A percentile compares a stretch with the other conserved stretches of the same genome.
Evolutionary conservation across 2,888 invertebrate species (phyloP).

Genomic region (Syrista parreyssii): DNA sequence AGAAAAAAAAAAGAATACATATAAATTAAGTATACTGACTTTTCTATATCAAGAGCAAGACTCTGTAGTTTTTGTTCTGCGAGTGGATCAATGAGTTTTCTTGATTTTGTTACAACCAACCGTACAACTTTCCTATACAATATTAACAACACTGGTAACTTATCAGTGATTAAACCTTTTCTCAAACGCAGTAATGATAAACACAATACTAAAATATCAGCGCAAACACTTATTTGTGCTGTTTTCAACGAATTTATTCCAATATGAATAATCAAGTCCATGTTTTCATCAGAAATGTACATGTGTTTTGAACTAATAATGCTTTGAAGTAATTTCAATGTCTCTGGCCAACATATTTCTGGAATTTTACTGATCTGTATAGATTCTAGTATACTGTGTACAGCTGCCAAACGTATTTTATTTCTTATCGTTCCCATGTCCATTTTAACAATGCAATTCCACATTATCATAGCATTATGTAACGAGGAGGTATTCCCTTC

Average conservation of each 20-base stretch:
- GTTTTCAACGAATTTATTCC: conserved; percentile 41
- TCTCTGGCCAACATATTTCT: conserved; percentile 31
- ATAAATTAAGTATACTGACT: conserved; percentile 40
- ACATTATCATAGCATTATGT: conserved; percentile 41
- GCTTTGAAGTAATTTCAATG: conserved; percentile 37
- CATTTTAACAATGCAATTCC: conserved; percentile 47
- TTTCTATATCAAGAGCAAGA: conserved; percentile 52
- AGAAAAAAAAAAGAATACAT: background rate
- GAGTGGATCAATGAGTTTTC: conserved; percentile 27
- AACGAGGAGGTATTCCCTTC: conserved; percentile 30
- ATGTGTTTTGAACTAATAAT: conserved; percentile 40
- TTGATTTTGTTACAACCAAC: conserved; percentile 41
- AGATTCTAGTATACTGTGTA: conserved; percentile 37
- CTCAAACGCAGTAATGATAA: conserved; percentile 45
- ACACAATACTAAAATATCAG: conserved; percentile 45
- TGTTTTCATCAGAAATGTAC: conserved; percentile 36
- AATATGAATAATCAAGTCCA: conserved; percentile 47
- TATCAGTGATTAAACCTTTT: conserved; percentile 43
- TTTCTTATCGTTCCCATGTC: conserved; percentile 43
- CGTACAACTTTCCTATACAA: conserved; percentile 45
- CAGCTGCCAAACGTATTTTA: conserved; percentile 38
- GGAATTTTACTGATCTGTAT: conserved; percentile 34
- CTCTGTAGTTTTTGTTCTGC: conserved; percentile 39
- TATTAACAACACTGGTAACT: conserved; percentile 44
- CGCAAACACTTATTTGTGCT: conserved; percentile 34